Evolutionary conservation across 1,140 invertebrate species (phyloP), one percentile per base, ranked within the genome.

Genomic region (Cylas formicarius): DNA sequence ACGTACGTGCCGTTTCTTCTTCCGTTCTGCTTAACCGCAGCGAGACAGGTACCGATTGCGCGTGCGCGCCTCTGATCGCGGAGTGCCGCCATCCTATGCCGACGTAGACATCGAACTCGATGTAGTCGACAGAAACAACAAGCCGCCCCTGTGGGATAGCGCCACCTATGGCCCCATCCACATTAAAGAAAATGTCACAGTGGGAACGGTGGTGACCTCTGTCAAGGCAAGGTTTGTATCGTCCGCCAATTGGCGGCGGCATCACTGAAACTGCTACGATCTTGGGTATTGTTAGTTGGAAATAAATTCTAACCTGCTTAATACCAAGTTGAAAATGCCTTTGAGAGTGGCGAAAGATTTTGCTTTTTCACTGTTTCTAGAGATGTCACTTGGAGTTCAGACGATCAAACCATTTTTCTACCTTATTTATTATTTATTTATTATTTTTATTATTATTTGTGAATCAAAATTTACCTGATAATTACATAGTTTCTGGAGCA

Each of bases 71-170:
- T 88, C 84, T 63, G 90, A 95, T 79, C 80, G 81, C 73, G 90
- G 90, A 68, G 79, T 75, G 67, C 82, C 84, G 69, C 82, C 83
- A 67, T 85, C 86, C 66, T 82, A 78, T 72, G 89, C 90, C 70
- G 86, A 91, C 73, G 90, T 93, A 72, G 89, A 93, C 73, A 87
- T 93, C 75, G 86, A 90, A 71, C 86, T 95, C 82, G 89, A 91
- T 78, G 89, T 95, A 73, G 89, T 95, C 76, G 89, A 93, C 81
- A 85, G 88, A 74, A 91, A 92, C 81, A 93, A 92, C 84, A 93
- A 93, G 79, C 90, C 90, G 68, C 90, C 90, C 71, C 78, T 91
- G 69, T 95, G 90, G 90, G 87, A 93, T 77, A 77, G 79, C 72
- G 80, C 76, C 73, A 79, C 88, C 73, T 94, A 94, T 80, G 88